Percentiles rank a stretch among this genome's conserved stretches.
Conservation (phyloP, 2,113 vertebrate genomes). For the Myotis davidii region DNA sequence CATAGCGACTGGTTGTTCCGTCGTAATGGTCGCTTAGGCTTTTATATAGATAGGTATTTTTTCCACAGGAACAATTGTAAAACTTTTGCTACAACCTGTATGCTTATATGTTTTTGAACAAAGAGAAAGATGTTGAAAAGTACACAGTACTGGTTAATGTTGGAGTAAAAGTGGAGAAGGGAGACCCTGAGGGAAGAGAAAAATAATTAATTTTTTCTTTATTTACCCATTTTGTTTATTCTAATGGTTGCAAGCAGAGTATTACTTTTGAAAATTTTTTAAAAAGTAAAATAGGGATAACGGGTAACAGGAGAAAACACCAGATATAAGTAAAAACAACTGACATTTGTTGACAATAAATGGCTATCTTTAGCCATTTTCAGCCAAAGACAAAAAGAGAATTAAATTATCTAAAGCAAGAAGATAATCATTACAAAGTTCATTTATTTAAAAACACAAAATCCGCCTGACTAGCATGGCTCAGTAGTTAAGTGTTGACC, state of each 20-base stretch:
- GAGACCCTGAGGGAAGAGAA: not conserved
- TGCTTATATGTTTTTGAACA: slow-evolving; percentile 5
- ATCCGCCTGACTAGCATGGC: too few species aligned
- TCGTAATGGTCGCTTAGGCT: too few species aligned
- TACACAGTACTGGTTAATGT: not conserved
- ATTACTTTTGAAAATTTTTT: too few species aligned
- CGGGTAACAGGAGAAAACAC: not conserved
- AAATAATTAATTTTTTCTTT: slow-evolving; percentile 18
- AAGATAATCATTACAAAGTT: slow-evolving; percentile 1
- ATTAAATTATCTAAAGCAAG: slow-evolving; percentile 24
- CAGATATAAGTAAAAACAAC: slow-evolving; percentile 17
- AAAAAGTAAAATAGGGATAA: too few species aligned
- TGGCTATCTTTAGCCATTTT: not conserved
- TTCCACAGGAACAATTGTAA: too few species aligned
- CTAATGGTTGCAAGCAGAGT: not conserved
- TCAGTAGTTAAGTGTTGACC: too few species aligned
- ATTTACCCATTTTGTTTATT: not conserved
- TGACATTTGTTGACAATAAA: slow-evolving; percentile 41
- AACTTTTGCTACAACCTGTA: too few species aligned
- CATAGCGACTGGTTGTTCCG: too few species aligned
- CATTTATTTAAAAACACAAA: slow-evolving; percentile 44
- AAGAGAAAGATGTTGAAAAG: slow-evolving; percentile 54
- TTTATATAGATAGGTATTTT: too few species aligned
- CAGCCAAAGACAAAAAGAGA: slow-evolving; percentile 38
- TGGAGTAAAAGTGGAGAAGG: not conserved